Percentiles rank a stretch among this genome's conserved stretches.
phyloP scores from a whole-genome alignment of 2,888 invertebrate genomes.

The Pollenia labialis region DNA sequence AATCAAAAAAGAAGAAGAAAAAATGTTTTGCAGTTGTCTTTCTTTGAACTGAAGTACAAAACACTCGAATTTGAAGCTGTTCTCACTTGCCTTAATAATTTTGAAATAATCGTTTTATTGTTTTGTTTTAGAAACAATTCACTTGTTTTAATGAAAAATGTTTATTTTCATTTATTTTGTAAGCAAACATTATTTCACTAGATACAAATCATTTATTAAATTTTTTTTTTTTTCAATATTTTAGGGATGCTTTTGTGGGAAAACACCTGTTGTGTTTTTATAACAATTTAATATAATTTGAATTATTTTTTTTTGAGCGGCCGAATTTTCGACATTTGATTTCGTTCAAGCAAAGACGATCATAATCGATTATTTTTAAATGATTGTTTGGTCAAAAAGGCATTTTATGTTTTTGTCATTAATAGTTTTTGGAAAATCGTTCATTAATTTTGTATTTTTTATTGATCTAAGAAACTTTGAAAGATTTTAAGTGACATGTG shows the following conservation, averaged over 20 bases:
- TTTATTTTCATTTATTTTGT: constrained; percentile 70
- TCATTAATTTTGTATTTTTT: background rate
- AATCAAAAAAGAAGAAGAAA: constrained; percentile 18
- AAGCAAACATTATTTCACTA: constrained; percentile 59
- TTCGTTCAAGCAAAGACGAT: constrained; percentile 9
- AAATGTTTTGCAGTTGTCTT: constrained; percentile 68
- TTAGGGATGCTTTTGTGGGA: constrained; percentile 51
- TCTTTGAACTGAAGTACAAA: constrained; percentile 49
- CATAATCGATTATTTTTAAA: constrained; percentile 60
- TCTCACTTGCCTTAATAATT: constrained; percentile 54
- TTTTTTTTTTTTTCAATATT: background rate
- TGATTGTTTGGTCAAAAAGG: constrained; percentile 25
- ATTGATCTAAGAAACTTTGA: constrained; percentile 13
- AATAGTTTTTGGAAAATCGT: constrained; percentile 31
- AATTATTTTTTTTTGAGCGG: constrained; percentile 51
- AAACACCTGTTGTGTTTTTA: constrained; percentile 73
- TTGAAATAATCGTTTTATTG: constrained; percentile 5
- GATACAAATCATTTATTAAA: constrained; percentile 56
- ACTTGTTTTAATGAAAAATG: constrained; percentile 66
- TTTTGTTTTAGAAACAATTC: constrained; percentile 1
- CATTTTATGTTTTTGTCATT: constrained; percentile 53
- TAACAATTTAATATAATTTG: constrained; percentile 66
- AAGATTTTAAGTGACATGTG: constrained; percentile 21
- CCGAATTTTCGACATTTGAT: constrained; percentile 1
- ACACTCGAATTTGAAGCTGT: constrained; percentile 7